phyloP scores from a whole-genome alignment of 2,113 vertebrate species.

The Nothocercus julius region DNA sequence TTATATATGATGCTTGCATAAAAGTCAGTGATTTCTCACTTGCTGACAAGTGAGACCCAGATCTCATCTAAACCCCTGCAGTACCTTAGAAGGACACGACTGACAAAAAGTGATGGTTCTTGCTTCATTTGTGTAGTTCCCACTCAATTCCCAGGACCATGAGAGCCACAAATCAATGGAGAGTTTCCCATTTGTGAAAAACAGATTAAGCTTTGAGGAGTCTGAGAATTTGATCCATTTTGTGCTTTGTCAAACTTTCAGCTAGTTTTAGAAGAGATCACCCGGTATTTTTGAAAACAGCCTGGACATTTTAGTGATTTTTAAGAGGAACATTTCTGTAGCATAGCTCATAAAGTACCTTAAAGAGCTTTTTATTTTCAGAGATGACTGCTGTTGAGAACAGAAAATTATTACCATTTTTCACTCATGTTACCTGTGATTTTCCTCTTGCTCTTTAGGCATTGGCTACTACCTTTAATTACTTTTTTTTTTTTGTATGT shows the following conservation, averaged over 20 bases:
- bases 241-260: slow-evolving; percentile 23
- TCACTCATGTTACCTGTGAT: not conserved
- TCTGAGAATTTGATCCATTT: slow-evolving; percentile 34
- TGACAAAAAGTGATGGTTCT: not conserved
- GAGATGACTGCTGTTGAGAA: slow-evolving; percentile 5
- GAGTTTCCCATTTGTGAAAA: not conserved
- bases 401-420: not conserved
- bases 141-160: not conserved
- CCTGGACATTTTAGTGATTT: not conserved
- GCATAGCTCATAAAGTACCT: slow-evolving; percentile 6
- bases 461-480: not conserved
- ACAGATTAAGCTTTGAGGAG: not conserved
- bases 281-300: slow-evolving; percentile 38
- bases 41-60: not conserved
- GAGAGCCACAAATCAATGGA: not conserved
- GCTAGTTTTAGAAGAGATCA: slow-evolving; percentile 13
- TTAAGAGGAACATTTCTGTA: not conserved
- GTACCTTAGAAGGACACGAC: fast-evolving
- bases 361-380: slow-evolving; percentile 7
- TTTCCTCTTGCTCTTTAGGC: slow-evolving; percentile 9
- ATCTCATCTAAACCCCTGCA: not conserved
- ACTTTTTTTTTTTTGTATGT: not conserved
- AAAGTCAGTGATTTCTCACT: not conserved
- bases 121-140: not conserved
- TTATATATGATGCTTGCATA: not conserved